Conservation (phyloP, 2,113 vertebrate genomes). For the Anas platyrhynchos region DNA sequence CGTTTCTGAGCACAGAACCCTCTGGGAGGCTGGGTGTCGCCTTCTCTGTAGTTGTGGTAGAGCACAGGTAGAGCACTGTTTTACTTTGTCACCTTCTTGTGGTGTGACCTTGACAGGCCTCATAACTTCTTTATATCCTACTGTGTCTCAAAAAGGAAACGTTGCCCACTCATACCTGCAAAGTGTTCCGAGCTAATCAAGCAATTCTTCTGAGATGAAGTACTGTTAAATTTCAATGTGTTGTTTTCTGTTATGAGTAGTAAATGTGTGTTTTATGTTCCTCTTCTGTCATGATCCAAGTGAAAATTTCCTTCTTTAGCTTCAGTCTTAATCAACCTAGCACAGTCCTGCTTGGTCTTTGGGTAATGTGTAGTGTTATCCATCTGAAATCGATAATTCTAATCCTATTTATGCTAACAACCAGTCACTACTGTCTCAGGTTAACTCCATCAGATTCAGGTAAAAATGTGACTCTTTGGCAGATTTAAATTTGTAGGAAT, state of each 20-base stretch:
- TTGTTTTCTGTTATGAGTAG: background rate
- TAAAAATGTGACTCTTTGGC: background rate
- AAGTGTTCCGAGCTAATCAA: background rate
- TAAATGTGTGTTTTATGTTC: rapidly evolving
- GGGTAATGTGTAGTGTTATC: background rate
- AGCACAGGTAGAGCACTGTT: background rate
- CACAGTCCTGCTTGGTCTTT: background rate
- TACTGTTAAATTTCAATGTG: background rate
- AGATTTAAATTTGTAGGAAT: background rate
- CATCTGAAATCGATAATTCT: background rate
- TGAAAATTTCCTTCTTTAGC: background rate
- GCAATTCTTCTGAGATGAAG: background rate
- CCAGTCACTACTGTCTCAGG: background rate
- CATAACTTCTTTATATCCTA: background rate
- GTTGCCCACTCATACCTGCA: background rate
- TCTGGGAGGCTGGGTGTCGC: background rate
- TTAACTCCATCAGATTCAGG: background rate
- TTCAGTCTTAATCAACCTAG: background rate
- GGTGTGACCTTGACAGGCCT: constrained; percentile 35
- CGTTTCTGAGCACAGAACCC: background rate
- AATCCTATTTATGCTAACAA: background rate
- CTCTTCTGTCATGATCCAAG: background rate
- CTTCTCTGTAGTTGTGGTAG: background rate
- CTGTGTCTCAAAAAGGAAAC: background rate
- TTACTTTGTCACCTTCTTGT: constrained; percentile 21